Evolutionary conservation across 1,140 invertebrate species (phyloP), one percentile per base, ranked within the genome.

Genomic region (Macrotrachela quadricornifera): DNA sequence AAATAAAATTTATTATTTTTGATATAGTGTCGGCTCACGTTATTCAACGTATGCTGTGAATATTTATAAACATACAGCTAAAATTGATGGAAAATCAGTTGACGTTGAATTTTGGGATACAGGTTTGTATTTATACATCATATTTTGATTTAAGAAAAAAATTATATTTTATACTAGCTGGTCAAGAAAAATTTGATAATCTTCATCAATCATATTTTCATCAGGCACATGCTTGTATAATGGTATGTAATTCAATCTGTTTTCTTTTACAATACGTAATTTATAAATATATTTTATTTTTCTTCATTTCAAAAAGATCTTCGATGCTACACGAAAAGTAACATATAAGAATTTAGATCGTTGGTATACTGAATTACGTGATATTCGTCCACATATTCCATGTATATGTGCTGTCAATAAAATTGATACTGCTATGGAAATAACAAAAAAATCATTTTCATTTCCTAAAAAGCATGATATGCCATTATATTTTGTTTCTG

Each of bases 131-230:
- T 30, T 30, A 4, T 30, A 30, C 21, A 30, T 2, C 2, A 4
- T 4, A 8, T 30, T 30, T 30, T 4, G 21, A n/a, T n/a, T n/a
- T 59, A 70, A 56, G 73, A 76, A 13, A 74, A 74, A 75, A 62
- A 67, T 66, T 67, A 15, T 40, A n/a, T 30, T n/a, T 30, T 4
- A 30, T 30, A 4, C 8, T 76, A 16, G 75, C 75, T 17, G 76
- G 76, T 9, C 76, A 77, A 60, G 76, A 77, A 57, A 64, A 74
- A 46, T 77, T 77, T 57, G 70, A 71, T 47, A 73, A 67, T 53
- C 69, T 77, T 65, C 76, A 77, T 61, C 72, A 74, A 4, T 76
- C 75, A 1, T 77, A 77, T 59, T 77, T 77, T 58, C 75, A 77
- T 59, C 74, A 77, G 62, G 76, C 76, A 50, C 74, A 77, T 66